Conservation (phyloP, 2,888 invertebrate genomes). For the Petrophora chlorosata region DNA sequence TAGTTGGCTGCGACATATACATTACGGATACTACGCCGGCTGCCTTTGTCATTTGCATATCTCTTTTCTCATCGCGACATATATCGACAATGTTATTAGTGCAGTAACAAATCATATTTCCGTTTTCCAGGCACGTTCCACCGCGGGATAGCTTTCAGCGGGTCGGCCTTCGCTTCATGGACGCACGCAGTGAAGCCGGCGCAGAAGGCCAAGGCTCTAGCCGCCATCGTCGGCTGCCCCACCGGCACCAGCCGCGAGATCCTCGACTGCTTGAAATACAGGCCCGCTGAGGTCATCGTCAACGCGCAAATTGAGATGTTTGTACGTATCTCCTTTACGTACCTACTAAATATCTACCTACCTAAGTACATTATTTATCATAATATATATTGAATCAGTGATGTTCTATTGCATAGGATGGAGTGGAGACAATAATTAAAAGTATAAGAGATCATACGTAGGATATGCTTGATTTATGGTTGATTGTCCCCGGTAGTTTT, state of each 20-base stretch:
- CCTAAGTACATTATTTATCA: no score
- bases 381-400: no score
- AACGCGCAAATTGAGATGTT: conserved; percentile 80
- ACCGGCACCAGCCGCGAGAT: conserved; percentile 76
- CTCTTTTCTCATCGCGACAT: no score
- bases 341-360: no score
- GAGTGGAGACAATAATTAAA: no score
- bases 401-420: no score
- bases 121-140: conserved; percentile 81
- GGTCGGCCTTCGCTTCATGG: conserved; percentile 86
- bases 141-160: conserved; percentile 88
- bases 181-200: conserved; percentile 81
- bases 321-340: conserved; percentile 74
- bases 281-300: conserved; percentile 85
- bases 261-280: conserved; percentile 85
- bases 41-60: no score
- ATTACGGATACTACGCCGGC: no score
- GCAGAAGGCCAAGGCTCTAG: conserved; percentile 85
- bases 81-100: neutral
- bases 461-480: no score
- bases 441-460: no score
- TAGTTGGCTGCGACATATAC: no score
- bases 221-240: conserved; percentile 86
- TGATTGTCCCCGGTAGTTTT: no score
- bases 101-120: neutral